Percentiles rank a stretch among this genome's conserved stretches.
Conservation (phyloP, 1,140 invertebrate genomes). For the Trypoxylus dichotomus region DNA sequence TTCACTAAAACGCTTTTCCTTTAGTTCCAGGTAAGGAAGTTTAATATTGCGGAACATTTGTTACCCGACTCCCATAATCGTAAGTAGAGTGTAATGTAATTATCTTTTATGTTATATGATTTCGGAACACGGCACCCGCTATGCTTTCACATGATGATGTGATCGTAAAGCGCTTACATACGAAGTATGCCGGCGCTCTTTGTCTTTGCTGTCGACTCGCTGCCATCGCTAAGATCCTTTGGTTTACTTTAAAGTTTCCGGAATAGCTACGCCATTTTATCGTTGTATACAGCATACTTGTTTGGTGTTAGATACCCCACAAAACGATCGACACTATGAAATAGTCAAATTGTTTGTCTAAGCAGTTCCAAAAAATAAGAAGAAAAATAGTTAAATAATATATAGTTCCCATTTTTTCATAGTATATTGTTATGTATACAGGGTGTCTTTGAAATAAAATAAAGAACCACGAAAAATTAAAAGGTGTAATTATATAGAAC, state of each 20-base stretch:
- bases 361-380: no score
- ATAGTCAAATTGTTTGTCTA: no score
- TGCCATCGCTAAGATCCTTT: neutral
- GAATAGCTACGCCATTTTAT: neutral
- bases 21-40: constrained; percentile 30
- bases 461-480: no score
- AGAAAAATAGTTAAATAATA: no score
- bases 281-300: neutral
- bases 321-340: no score
- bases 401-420: no score
- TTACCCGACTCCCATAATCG: constrained; percentile 24
- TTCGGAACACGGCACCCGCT: neutral
- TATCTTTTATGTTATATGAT: constrained; percentile 27
- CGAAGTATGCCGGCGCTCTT: neutral
- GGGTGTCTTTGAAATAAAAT: no score
- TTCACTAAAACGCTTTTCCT: constrained; percentile 26
- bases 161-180: neutral
- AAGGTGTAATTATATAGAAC: no score
- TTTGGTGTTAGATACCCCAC: neutral
- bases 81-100: constrained; percentile 28
- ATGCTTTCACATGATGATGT: constrained; percentile 7
- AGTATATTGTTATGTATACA: no score
- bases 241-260: neutral
- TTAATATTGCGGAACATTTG: constrained; percentile 27
- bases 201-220: neutral